A percentile compares a stretch with the other conserved stretches of the same genome.
Evolutionary conservation across 2,113 vertebrate genomes (phyloP).

Genomic region (Amazona vittata): DNA sequence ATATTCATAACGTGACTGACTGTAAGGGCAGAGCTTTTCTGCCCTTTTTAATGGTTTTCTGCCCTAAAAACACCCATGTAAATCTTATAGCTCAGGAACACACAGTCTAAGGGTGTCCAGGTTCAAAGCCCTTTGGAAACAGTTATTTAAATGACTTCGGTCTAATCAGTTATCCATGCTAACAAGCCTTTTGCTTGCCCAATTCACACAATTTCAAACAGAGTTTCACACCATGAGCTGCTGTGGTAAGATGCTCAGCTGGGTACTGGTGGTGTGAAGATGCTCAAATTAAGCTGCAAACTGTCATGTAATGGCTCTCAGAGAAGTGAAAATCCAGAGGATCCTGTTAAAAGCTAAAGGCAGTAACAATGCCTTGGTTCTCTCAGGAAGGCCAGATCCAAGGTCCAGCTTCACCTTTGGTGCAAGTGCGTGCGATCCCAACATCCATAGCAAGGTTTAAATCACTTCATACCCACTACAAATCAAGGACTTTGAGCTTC

Average conservation of each 20-base stretch:
- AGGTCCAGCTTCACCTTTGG: background rate
- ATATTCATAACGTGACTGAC: background rate
- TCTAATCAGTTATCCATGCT: background rate
- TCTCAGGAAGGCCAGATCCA: background rate
- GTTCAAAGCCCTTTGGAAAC: background rate
- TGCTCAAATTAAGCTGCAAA: background rate
- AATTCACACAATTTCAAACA: background rate
- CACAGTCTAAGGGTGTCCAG: background rate
- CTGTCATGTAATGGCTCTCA: background rate
- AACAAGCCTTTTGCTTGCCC: background rate
- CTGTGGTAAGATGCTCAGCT: background rate
- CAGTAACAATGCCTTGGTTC: background rate
- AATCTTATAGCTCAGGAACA: background rate
- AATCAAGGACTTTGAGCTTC: background rate
- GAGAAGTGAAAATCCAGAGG: background rate
- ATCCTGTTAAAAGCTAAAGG: background rate
- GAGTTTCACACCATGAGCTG: background rate
- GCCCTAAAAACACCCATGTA: background rate
- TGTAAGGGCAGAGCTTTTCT: background rate
- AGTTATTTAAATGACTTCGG: background rate
- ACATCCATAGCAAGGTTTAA: background rate
- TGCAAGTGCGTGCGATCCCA: background rate
- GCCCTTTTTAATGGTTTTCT: fast-evolving
- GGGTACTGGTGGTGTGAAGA: background rate
- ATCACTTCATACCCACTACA: fast-evolving